Evolutionary conservation across 2,113 vertebrate genomes (phyloP), one percentile per base, ranked within the genome.

Genomic region (Hemibagrus wyckioides): DNA sequence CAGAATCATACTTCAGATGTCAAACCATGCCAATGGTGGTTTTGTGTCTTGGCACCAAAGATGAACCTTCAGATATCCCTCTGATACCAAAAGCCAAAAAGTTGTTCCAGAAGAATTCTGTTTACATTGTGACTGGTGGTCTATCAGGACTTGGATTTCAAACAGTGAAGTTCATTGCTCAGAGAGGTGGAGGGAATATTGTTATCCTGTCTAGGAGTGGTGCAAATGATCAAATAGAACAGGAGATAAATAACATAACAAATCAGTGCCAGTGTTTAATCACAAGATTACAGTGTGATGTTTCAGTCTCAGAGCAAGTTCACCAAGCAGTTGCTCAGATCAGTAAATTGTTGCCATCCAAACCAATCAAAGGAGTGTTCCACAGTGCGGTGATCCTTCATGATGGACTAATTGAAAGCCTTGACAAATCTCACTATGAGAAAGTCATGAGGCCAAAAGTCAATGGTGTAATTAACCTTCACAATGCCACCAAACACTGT

Each of bases 91-190:
- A 87, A 36, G 85, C 90, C 25, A 88, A 85, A 85, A 83, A 92
- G 39, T 83, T 97, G 19, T 97, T 97, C 56, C 93, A 94, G 88
- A 91, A 92, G 86, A 89, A 91, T 1, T 92, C 91, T 65, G 92
- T 96, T 85, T 97, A 97, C 13, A 86, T 97, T 3, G 95, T 97
- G 25, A 94, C 92, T 0, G 97, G 96, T 28, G 96, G 96, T 0
- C 94, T 97, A n/a, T 96, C 96, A 39, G 96, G 96, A 2, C 95
- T 98, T 88, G 96, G 96, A n/a, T 94, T 97, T 86, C 95, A 97
- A 92, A 97, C 97, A 0, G 95, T 97, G 61, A 96, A 94, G 89
- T 97, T 97, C 89, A 95, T 97, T 73, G 94, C 93, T 0, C n/a
- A 91, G 48, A 95, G 95, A 3, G 96, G 96, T 82, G 96, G 97